Evolutionary conservation across 2,797 vertebrate genomes (phyloP), one percentile per base, ranked within the genome.

Genomic region (Anguilla obscura): DNA sequence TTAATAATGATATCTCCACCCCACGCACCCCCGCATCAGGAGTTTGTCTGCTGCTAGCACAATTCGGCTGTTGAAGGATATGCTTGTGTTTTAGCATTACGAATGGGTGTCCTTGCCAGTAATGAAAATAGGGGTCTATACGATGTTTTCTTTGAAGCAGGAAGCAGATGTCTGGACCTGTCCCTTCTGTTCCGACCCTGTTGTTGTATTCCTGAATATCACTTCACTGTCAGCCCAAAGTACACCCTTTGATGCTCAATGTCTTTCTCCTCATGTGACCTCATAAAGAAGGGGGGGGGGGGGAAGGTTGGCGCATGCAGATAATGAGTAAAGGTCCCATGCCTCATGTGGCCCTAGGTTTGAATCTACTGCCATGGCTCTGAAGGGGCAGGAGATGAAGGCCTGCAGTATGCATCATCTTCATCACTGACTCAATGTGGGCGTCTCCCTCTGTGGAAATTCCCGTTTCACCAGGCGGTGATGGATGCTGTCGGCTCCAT

Each of bases 71-170:
- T 50, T 82, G 79, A 82, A 48, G 40, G 40, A 82, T 9, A 21
- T n/a, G 21, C 6, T 45, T 50, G 45, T 82, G 40, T 82, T 82
- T 50, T 82, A 82, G 45, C 79, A 48, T 8, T 82, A 16, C n/a
- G 79, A 50, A 82, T 50, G 14, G 27, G 36, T 50, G 40, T 82
- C 79, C 79, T 82, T 24, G 21, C 79, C 16, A 21, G 21, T 45
- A 82, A 82, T 18, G 24, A 82, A 48, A 24, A 6, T 50, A 40
- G 40, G 36, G 40, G 45, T 50, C 79, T 60, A 3, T 56, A 36
- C 40, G 58, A 63, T 33, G 48, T 84, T 84, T 27, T 84, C 74
- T 50, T 82, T 48, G 45, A 82, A 30, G 79, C 40, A 82, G 79
- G 74, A 79, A 50, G 40, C 24, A 21, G 40, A 82, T 82, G 45